Evolutionary conservation across 2,888 invertebrate genomes (phyloP), one percentile per base, ranked within the genome.

Genomic region (Terebella lapidaria): DNA sequence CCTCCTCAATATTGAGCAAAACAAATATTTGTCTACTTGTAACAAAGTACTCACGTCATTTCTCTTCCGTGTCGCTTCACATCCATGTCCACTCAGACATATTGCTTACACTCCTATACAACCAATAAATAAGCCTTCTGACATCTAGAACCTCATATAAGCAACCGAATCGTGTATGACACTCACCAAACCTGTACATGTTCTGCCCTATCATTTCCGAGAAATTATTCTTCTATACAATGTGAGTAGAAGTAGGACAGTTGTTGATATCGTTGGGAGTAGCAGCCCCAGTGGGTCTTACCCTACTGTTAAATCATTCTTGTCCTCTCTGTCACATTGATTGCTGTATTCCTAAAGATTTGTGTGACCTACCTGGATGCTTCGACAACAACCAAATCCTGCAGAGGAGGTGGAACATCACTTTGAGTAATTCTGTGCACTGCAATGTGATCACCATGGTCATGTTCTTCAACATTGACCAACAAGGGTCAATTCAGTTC

Each of bases 361-460:
- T 20, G 10, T 5, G n/a, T 22, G 49, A 49, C 24, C 24, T 49
- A 22, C 5, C 22, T 10, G 49, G 5, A 20, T 15, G 10, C 10
- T 49, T 49, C 22, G 49, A 49, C 49, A 49, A 49, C 22, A 49
- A 49, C 24, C 49, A 49, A 22, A 22, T 49, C 5, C 15, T 49
- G 22, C 49, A 49, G 24, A 10, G 49, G 49, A 15, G 49, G 5
- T 49, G 49, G 49, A 10, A 49, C 10, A 49, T 49, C 22, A 20
- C 24, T 5, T 5, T 49, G 5, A 22, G 22, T 24, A 49, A 49
- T 24, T 20, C 10, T 49, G 49, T 22, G 10, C 10, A 49, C 5
- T 49, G 49, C 24, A 49, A 22, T 49, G 49, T 49, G 15, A 10
- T 49, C 49, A 49, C 49, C 49, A 49, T 49, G 49, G 15, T 49